These are phyloP conservation scores for Hemitrygon akajei DNA, from an alignment of 2,797 vertebrate species.

Conservation along the genomic window DNA sequence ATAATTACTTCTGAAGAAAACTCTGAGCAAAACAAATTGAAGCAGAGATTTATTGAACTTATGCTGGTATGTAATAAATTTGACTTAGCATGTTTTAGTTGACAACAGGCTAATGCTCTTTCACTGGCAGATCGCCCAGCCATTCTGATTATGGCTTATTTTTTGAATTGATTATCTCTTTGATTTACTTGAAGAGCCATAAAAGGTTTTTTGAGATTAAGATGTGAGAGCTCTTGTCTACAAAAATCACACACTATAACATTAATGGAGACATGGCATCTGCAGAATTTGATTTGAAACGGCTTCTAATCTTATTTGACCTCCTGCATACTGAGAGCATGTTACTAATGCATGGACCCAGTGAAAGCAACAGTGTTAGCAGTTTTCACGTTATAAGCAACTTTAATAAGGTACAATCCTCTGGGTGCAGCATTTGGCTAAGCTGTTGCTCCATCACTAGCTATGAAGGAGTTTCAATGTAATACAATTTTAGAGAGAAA, in stretches of 20 bases:
- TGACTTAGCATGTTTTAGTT: constrained; percentile 20
- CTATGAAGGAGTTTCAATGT: neutral
- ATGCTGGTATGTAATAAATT: constrained; percentile 21
- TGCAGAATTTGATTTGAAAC: constrained; percentile 33
- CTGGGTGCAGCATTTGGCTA: neutral
- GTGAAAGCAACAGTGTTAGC: constrained; percentile 19
- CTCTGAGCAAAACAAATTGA: constrained; percentile 21
- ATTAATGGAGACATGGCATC: constrained; percentile 29
- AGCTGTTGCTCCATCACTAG: neutral
- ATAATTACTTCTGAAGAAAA: constrained; percentile 2
- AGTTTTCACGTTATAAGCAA: neutral
- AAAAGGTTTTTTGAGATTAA: constrained; percentile 33
- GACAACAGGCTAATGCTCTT: constrained; percentile 11
- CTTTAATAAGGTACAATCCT: constrained; percentile 23
- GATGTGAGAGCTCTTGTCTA: neutral
- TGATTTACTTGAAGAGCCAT: constrained; percentile 32
- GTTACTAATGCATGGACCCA: neutral
- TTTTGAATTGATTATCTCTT: constrained; percentile 33
- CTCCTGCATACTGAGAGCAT: constrained; percentile 15
- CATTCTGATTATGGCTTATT: constrained; percentile 33
- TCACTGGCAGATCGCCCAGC: constrained; percentile 8
- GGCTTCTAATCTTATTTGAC: constrained; percentile 30
- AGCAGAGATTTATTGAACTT: constrained; percentile 24
- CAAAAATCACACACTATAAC: constrained; percentile 28
- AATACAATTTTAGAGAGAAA: neutral